Percentiles rank a stretch among this genome's conserved stretches.
These are phyloP conservation scores for Drosophila obscura DNA, from an alignment of 1,140 invertebrate genomes.

Conservation along the genomic window DNA sequence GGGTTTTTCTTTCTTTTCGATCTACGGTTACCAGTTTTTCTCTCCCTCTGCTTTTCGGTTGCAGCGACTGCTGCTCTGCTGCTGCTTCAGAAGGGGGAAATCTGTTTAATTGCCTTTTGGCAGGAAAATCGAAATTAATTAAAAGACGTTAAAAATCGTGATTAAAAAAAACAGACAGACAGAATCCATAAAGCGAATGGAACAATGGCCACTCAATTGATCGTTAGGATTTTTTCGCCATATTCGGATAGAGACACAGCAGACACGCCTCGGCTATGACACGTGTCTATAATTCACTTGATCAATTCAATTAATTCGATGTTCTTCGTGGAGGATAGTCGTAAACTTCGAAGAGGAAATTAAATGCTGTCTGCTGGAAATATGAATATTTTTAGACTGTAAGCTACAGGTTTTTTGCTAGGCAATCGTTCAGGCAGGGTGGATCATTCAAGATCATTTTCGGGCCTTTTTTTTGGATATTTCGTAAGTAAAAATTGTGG, in stretches of 20 bases:
- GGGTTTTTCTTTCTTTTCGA: constrained; percentile 41
- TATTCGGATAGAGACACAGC: constrained; percentile 18
- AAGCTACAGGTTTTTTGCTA: no score
- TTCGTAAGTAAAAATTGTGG: no score
- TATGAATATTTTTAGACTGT: constrained; percentile 42
- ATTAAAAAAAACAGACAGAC: constrained; percentile 21
- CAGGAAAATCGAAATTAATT: constrained; percentile 56
- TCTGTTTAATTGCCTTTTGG: constrained; percentile 31
- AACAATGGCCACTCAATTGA: constrained; percentile 46
- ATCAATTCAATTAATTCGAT: constrained; percentile 35
- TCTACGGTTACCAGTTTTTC: constrained; percentile 4
- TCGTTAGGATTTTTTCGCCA: constrained; percentile 40
- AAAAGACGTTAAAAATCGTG: constrained; percentile 45
- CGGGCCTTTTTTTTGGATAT: no score
- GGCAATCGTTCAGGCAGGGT: no score
- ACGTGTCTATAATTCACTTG: constrained; percentile 50
- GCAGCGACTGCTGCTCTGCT: constrained; percentile 10
- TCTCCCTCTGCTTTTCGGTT: constrained; percentile 15
- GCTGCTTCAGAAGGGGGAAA: constrained; percentile 24
- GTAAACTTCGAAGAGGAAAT: constrained; percentile 36
- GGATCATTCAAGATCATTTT: no score
- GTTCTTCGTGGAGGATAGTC: constrained; percentile 2
- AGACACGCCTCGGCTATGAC: constrained; percentile 41
- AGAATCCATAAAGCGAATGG: constrained; percentile 36
- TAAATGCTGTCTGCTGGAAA: constrained; percentile 27